Conservation (phyloP, 2,113 vertebrate genomes). For the Tupaia tana region DNA sequence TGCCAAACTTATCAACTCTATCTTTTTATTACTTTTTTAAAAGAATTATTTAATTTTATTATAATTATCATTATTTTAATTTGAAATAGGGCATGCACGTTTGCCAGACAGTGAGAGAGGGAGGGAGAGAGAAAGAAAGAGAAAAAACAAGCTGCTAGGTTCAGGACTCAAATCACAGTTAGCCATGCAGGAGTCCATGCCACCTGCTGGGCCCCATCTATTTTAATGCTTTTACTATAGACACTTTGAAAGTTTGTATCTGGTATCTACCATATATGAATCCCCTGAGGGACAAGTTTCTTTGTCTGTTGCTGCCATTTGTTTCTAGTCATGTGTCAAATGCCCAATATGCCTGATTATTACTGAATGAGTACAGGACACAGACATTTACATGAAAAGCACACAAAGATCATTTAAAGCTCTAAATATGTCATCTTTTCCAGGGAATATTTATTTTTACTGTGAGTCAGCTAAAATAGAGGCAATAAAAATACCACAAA, state of each 20-base stretch:
- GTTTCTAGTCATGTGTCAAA: neutral
- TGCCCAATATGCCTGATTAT: neutral
- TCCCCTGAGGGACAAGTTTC: neutral
- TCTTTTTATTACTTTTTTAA: too few species aligned
- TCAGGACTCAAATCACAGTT: too few species aligned
- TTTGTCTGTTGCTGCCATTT: neutral
- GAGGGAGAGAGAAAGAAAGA: too few species aligned
- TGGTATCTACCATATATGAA: neutral
- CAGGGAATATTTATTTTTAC: neutral
- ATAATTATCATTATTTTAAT: too few species aligned
- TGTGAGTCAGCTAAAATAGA: neutral
- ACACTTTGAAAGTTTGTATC: neutral
- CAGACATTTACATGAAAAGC: neutral
- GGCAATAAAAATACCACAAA: neutral
- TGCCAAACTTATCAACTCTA: neutral
- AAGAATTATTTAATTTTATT: too few species aligned
- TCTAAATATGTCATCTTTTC: neutral
- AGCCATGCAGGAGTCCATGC: too few species aligned
- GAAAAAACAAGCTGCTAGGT: too few species aligned
- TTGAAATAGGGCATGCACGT: too few species aligned
- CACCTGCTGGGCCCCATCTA: neutral
- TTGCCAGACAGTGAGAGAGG: too few species aligned
- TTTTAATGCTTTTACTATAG: neutral
- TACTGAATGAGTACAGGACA: neutral
- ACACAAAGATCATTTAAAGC: neutral